phyloP scores from a whole-genome alignment of 2,888 invertebrate species.

The Rhimphoctona megacephalus region DNA sequence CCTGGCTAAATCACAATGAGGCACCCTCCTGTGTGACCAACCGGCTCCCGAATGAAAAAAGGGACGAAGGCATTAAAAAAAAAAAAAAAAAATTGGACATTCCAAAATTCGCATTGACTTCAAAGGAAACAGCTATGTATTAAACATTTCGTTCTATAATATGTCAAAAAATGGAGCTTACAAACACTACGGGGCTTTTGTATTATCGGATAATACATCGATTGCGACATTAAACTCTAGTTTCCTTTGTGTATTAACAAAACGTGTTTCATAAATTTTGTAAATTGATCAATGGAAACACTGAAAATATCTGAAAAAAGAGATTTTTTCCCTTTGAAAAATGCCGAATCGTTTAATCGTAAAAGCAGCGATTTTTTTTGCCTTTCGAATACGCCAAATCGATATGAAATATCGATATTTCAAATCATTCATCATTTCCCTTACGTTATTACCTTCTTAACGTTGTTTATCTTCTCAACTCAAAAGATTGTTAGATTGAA shows the following conservation, averaged over 20 bases:
- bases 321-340: slow-evolving; percentile 30
- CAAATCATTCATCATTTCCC: background rate
- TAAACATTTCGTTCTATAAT: background rate
- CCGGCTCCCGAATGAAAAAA: slow-evolving; percentile 46
- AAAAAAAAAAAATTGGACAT: slow-evolving; percentile 32
- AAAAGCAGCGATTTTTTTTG: background rate
- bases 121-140: slow-evolving; percentile 45
- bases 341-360: slow-evolving; percentile 40
- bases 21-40: slow-evolving; percentile 69
- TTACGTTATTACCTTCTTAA: background rate
- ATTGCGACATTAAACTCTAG: slow-evolving; percentile 44
- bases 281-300: background rate
- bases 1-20: slow-evolving; percentile 54
- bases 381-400: background rate
- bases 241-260: slow-evolving; percentile 47
- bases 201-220: slow-evolving; percentile 15
- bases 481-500: background rate
- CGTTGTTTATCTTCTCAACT: background rate
- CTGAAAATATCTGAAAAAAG: background rate
- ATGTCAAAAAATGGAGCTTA: slow-evolving; percentile 17
- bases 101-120: slow-evolving; percentile 57
- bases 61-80: slow-evolving; percentile 22
- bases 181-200: slow-evolving; percentile 20
- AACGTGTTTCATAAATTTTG: slow-evolving; percentile 33
- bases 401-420: background rate